phyloP scores from a whole-genome alignment of 2,113 vertebrate species.

The Elephantulus edwardii region DNA sequence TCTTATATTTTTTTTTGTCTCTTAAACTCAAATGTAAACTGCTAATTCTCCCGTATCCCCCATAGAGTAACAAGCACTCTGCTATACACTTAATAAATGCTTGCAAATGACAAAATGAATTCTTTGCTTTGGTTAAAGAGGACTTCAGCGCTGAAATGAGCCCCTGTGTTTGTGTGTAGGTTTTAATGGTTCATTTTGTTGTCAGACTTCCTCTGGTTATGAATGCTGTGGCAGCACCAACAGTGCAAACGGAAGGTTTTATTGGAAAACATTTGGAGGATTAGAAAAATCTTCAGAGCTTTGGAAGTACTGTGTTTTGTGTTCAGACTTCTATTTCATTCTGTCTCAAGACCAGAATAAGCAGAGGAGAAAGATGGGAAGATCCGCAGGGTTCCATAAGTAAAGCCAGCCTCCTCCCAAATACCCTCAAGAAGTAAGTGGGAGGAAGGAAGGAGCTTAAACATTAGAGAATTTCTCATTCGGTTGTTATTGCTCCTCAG shows the following conservation, averaged over 20 bases:
- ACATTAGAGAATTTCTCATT: slow-evolving; percentile 49
- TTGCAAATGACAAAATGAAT: slow-evolving; percentile 73
- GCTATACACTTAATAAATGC: slow-evolving; percentile 64
- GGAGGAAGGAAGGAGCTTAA: background rate
- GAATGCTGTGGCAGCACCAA: slow-evolving; percentile 57
- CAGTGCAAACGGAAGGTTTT: slow-evolving; percentile 60
- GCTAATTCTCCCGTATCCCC: slow-evolving; percentile 49
- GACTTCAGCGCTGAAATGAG: slow-evolving; percentile 61
- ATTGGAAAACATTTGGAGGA: slow-evolving; percentile 61
- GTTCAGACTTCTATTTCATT: slow-evolving; percentile 69
- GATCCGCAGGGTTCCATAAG: slow-evolving; percentile 51
- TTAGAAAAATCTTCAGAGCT: slow-evolving; percentile 62
- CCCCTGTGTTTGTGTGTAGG: slow-evolving; percentile 52
- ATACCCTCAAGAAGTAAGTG: background rate
- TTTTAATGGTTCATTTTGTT: slow-evolving; percentile 72
- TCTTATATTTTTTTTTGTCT: background rate
- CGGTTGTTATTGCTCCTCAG: slow-evolving; percentile 45
- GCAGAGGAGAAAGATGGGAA: slow-evolving; percentile 56
- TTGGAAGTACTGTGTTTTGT: slow-evolving; percentile 65
- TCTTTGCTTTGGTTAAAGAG: slow-evolving; percentile 68
- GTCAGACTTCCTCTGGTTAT: slow-evolving; percentile 59
- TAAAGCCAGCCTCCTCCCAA: background rate
- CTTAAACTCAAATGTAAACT: slow-evolving; percentile 54
- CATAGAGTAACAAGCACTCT: slow-evolving; percentile 54
- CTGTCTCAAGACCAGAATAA: slow-evolving; percentile 72